phyloP scores from a whole-genome alignment of 2,113 vertebrate genomes.

The Cyphomyrus plagiostoma region DNA sequence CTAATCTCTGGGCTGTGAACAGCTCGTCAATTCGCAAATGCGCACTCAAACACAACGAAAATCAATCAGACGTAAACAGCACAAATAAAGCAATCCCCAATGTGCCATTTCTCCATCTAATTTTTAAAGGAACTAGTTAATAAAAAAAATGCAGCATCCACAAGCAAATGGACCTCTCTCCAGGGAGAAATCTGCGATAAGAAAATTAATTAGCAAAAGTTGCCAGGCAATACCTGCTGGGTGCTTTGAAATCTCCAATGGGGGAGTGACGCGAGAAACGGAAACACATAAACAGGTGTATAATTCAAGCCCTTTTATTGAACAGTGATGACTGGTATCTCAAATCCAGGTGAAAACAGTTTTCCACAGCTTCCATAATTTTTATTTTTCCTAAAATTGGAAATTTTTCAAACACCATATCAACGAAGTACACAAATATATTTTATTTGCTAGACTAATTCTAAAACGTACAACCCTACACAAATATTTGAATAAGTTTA shows the following conservation, averaged over 20 bases:
- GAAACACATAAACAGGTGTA: background rate
- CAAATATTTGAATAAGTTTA: background rate
- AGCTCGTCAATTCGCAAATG: background rate
- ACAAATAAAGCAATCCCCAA: background rate
- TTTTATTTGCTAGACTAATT: background rate
- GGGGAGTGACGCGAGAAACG: background rate
- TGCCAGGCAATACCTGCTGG: slow-evolving; percentile 5
- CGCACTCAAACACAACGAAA: background rate
- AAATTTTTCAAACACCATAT: background rate
- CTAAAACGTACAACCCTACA: background rate
- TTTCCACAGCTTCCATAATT: background rate
- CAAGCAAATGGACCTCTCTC: slow-evolving; percentile 1
- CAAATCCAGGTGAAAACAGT: background rate
- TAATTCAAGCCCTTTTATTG: background rate
- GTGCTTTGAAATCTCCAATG: background rate
- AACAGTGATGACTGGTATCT: background rate
- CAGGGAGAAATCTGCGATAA: background rate
- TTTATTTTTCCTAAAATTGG: background rate
- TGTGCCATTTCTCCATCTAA: background rate
- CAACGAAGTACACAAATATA: background rate
- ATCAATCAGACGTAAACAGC: background rate
- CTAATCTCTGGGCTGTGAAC: background rate
- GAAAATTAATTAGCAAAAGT: slow-evolving; percentile 15
- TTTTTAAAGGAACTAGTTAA: background rate
- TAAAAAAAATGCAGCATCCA: background rate